These are phyloP conservation scores for Ceratitis capitata DNA, from an alignment of 1,140 invertebrate genomes.

Conservation along the genomic window DNA sequence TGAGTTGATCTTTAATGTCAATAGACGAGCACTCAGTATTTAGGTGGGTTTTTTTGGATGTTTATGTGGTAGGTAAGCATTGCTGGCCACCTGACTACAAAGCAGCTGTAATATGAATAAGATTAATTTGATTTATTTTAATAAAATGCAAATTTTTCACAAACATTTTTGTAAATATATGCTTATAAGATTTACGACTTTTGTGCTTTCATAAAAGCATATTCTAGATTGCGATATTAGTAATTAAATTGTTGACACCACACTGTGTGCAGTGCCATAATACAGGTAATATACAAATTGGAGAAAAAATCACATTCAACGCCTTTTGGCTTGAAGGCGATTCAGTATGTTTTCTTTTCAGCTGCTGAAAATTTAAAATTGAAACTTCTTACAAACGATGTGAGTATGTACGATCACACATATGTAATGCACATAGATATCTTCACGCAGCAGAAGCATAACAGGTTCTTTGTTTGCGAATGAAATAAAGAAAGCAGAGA, in stretches of 20 bases:
- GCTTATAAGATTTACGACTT: neutral
- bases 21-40: no score
- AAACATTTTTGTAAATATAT: neutral
- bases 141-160: neutral
- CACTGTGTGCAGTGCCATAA: neutral
- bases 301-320: neutral
- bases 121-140: no score
- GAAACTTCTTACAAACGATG: neutral
- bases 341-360: neutral
- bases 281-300: neutral
- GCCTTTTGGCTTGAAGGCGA: neutral
- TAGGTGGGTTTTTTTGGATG: no score
- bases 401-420: neutral
- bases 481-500: neutral
- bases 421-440: neutral
- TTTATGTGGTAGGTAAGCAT: no score
- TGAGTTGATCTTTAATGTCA: no score
- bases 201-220: neutral
- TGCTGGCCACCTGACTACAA: no score
- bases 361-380: constrained; percentile 1
- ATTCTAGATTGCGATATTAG: neutral
- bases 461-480: neutral
- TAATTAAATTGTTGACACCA: constrained; percentile 21
- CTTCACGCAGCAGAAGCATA: neutral
- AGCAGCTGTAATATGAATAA: no score